phyloP scores from a whole-genome alignment of 1,140 invertebrate species.

The Danaus melanippus region DNA sequence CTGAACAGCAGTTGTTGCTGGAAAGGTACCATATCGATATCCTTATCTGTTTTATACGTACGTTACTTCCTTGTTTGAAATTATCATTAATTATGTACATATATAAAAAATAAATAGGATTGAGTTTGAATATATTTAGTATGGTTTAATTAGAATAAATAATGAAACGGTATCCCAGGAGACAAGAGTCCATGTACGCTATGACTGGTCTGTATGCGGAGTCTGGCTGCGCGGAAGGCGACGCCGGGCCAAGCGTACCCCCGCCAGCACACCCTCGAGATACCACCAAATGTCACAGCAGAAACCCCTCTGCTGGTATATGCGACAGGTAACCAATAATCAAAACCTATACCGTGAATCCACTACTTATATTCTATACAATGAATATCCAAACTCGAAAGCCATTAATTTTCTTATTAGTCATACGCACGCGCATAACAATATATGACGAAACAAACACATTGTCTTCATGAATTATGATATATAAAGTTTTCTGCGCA shows the following conservation, averaged over 20 bases:
- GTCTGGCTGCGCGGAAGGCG: slow-evolving; percentile 73
- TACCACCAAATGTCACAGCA: slow-evolving; percentile 81
- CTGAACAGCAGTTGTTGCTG: slow-evolving; percentile 27
- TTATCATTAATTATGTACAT: no score
- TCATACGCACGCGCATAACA: slow-evolving; percentile 1
- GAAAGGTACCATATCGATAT: slow-evolving; percentile 23
- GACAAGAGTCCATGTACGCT: slow-evolving; percentile 89
- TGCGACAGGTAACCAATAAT: slow-evolving; percentile 74
- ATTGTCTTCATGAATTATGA: neutral
- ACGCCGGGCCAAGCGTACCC: slow-evolving; percentile 52
- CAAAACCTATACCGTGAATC: no score
- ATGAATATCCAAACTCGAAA: no score
- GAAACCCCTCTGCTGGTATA: slow-evolving; percentile 80
- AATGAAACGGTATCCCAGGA: slow-evolving; percentile 50
- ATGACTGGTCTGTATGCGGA: slow-evolving; percentile 89
- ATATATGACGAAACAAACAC: neutral
- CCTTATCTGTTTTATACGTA: slow-evolving; percentile 5
- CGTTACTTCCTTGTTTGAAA: neutral
- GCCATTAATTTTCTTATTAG: no score
- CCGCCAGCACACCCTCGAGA: slow-evolving; percentile 55
- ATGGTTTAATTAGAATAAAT: no score
- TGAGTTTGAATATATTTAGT: no score
- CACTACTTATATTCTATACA: no score
- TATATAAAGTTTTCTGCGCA: neutral
- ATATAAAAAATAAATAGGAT: no score